A percentile compares a stretch with the other conserved stretches of the same genome.
Evolutionary conservation across 2,797 vertebrate species (phyloP).

Genomic region (Carduelis carduelis): DNA sequence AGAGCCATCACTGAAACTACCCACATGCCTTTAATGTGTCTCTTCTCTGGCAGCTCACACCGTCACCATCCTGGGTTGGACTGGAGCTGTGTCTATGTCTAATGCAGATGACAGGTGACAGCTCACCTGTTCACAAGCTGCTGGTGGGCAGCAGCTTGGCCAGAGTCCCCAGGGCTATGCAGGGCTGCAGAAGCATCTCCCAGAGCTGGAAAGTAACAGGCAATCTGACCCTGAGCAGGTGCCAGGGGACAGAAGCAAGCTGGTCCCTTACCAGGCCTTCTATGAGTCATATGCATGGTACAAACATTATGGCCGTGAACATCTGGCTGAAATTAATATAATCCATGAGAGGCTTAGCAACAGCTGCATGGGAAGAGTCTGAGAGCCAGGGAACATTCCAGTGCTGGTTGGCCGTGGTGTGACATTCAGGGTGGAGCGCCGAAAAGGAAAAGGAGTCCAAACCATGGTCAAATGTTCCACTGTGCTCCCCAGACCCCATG

Average conservation of each 20-base stretch:
- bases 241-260: background rate
- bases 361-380: background rate
- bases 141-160: background rate
- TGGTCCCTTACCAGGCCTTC: background rate
- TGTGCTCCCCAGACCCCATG: background rate
- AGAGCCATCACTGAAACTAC: background rate
- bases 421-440: background rate
- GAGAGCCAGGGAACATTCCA: background rate
- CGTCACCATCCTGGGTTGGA: background rate
- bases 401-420: background rate
- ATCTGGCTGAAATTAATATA: background rate
- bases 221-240: background rate
- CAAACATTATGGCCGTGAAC: background rate
- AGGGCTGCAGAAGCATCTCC: background rate
- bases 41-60: background rate
- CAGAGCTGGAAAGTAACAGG: background rate
- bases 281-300: background rate
- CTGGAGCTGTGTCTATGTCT: background rate
- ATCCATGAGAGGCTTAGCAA: background rate
- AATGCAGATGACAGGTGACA: background rate
- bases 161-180: rapidly evolving
- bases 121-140: background rate
- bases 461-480: background rate
- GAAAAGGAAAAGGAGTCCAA: background rate
- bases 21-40: rapidly evolving